A percentile compares a stretch with the other conserved stretches of the same genome.
Evolutionary conservation across 2,113 vertebrate species (phyloP).

Genomic region (Oncorhynchus tshawytscha): DNA sequence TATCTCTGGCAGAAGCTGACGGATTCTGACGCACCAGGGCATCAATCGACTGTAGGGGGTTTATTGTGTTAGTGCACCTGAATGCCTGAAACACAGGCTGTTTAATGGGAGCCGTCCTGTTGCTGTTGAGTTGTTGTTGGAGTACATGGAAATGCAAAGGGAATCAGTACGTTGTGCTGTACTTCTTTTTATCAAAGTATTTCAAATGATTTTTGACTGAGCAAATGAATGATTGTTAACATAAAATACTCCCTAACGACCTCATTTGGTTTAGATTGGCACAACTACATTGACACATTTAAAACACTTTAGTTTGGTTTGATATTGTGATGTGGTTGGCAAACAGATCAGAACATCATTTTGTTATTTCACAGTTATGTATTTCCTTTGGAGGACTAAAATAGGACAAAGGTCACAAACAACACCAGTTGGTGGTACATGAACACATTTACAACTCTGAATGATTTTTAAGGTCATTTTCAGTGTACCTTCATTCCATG

Average conservation of each 20-base stretch:
- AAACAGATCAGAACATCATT: not conserved
- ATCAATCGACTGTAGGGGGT: too few species aligned
- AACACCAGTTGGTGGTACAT: too few species aligned
- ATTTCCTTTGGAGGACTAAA: too few species aligned
- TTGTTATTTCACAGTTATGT: too few species aligned
- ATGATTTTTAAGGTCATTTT: too few species aligned
- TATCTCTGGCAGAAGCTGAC: too few species aligned
- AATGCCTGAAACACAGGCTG: conserved; percentile 39
- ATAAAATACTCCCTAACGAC: conserved; percentile 49
- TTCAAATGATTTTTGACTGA: conserved; percentile 35
- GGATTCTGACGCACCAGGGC: too few species aligned
- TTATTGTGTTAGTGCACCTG: conserved; percentile 20
- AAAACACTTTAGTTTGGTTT: conserved; percentile 57
- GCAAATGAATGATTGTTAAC: conserved; percentile 25
- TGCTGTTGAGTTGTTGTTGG: conserved; percentile 16
- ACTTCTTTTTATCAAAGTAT: conserved; percentile 37
- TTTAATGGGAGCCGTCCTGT: conserved; percentile 13
- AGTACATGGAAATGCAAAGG: conserved; percentile 12
- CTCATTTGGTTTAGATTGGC: conserved; percentile 58
- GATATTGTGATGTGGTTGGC: conserved; percentile 53
- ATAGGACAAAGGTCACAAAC: too few species aligned
- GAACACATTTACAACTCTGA: too few species aligned
- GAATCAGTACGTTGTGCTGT: conserved; percentile 34
- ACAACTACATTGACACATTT: conserved; percentile 39
- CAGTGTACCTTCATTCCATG: too few species aligned